A percentile compares a stretch with the other conserved stretches of the same genome.
These are phyloP conservation scores for Atlantisia rogersi DNA, from an alignment of 2,113 vertebrate species.

Conservation along the genomic window DNA sequence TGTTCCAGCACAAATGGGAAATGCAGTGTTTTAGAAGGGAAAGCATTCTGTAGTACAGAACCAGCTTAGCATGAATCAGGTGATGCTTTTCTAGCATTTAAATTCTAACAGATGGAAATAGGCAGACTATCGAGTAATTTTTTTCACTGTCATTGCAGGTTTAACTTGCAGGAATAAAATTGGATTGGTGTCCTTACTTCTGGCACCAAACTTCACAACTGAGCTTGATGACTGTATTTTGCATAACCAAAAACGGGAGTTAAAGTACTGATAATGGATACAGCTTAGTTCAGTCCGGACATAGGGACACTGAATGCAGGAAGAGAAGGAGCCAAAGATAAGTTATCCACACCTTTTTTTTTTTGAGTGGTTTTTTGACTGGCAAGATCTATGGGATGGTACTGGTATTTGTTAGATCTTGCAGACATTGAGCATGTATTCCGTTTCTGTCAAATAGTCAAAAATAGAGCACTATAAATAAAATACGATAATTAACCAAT, in stretches of 20 bases:
- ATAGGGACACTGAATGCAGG: not conserved
- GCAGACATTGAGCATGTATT: not conserved
- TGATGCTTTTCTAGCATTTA: constrained; percentile 33
- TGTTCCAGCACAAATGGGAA: constrained; percentile 77
- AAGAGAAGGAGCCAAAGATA: not conserved
- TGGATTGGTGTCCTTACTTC: not conserved
- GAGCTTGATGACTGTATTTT: not conserved
- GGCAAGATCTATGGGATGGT: not conserved
- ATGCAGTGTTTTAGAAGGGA: constrained; percentile 67
- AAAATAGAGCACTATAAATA: constrained; percentile 8
- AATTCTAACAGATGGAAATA: constrained; percentile 38
- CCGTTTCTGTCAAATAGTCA: constrained; percentile 10
- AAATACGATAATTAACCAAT: constrained; percentile 24
- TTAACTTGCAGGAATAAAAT: not conserved
- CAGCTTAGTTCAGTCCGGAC: not conserved
- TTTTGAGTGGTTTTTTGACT: constrained; percentile 22
- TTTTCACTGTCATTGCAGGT: not conserved
- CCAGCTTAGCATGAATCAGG: constrained; percentile 11
- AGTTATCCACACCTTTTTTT: constrained; percentile 21
- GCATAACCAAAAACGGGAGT: not conserved
- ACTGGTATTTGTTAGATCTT: constrained; percentile 17
- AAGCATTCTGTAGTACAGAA: constrained; percentile 33
- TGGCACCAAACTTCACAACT: not conserved
- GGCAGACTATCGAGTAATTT: not conserved
- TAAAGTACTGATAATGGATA: not conserved